Percentiles rank a stretch among this genome's conserved stretches.
Evolutionary conservation across 2,113 vertebrate species (phyloP).

Genomic region (Desmodus rotundus): DNA sequence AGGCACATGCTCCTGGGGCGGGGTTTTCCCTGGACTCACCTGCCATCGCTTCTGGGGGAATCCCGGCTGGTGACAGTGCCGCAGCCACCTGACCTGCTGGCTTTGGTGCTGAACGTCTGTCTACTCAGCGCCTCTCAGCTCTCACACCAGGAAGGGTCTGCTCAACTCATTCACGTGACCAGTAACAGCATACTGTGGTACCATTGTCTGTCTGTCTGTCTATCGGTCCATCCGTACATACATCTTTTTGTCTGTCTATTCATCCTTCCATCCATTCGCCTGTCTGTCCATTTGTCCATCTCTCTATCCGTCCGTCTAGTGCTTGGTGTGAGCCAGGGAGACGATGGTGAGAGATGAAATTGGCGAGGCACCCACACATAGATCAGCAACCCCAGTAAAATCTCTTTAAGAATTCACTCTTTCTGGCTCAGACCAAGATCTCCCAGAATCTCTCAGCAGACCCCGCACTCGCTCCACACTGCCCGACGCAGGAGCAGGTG

Average conservation of each 20-base stretch:
- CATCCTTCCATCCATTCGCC: no score
- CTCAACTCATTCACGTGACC: neutral
- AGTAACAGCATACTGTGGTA: neutral
- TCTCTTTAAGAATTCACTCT: neutral
- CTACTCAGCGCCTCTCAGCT: neutral
- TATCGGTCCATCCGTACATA: neutral
- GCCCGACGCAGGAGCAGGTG: neutral
- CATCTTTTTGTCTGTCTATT: no score
- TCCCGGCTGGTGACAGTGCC: neutral
- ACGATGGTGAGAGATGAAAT: neutral
- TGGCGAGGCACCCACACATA: fast-evolving
- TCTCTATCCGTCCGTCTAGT: neutral
- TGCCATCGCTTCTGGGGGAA: neutral
- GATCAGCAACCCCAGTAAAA: neutral
- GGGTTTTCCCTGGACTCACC: neutral
- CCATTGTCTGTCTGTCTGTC: neutral
- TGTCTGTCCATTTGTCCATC: neutral
- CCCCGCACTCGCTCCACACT: fast-evolving
- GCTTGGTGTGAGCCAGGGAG: neutral
- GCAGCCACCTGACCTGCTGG: neutral
- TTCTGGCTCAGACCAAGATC: neutral
- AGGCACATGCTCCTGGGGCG: neutral
- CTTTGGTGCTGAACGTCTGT: neutral
- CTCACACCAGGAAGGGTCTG: neutral
- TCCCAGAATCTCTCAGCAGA: neutral